A percentile compares a stretch with the other conserved stretches of the same genome.
These are phyloP conservation scores for Petaurus breviceps DNA, from an alignment of 2,113 vertebrate genomes.

Conservation along the genomic window DNA sequence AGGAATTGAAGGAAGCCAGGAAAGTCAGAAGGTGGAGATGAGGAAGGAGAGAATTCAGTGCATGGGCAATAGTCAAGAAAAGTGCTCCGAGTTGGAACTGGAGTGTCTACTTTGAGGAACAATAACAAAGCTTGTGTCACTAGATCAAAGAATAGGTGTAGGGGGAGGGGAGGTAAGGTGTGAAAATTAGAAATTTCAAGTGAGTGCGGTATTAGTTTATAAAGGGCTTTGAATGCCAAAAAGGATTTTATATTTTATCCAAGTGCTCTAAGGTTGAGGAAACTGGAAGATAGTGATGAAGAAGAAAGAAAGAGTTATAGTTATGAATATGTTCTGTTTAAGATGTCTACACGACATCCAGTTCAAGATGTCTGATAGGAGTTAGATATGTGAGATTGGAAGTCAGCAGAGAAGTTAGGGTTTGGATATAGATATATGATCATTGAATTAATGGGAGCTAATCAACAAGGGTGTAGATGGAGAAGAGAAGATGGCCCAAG, in stretches of 20 bases:
- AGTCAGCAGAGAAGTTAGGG: background rate
- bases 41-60: background rate
- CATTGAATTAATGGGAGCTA: background rate
- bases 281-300: no score
- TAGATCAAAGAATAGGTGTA: background rate
- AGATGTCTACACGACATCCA: background rate
- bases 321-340: no score
- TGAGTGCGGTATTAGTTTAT: no score
- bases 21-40: background rate
- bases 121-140: background rate
- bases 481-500: background rate
- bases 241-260: no score
- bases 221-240: no score
- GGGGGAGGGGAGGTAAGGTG: background rate
- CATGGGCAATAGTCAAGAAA: background rate
- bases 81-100: no score
- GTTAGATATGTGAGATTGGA: background rate
- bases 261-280: no score
- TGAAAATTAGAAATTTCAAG: background rate
- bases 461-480: background rate
- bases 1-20: background rate
- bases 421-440: background rate
- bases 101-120: background rate
- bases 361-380: background rate
- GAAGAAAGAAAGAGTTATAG: no score